phyloP scores from a whole-genome alignment of 1,140 invertebrate species.

The Wasmannia auropunctata region DNA sequence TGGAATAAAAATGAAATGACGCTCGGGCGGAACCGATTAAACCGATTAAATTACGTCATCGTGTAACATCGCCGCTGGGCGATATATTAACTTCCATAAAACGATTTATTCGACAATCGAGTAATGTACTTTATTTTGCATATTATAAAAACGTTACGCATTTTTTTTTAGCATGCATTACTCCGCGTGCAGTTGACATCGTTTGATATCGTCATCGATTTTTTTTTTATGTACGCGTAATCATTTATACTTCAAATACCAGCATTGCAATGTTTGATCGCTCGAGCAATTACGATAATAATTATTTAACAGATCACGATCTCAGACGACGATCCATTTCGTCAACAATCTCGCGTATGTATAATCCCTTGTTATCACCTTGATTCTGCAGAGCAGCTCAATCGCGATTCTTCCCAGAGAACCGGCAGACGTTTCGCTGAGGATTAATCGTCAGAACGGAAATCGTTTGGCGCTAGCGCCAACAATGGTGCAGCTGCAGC shows the following conservation, averaged over 20 bases:
- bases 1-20: slow-evolving; percentile 30
- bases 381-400: neutral
- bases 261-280: neutral
- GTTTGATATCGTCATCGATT: neutral
- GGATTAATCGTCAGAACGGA: slow-evolving; percentile 71
- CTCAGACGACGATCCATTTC: neutral
- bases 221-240: neutral
- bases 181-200: neutral
- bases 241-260: neutral
- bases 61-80: neutral
- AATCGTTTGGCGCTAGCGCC: slow-evolving; percentile 64
- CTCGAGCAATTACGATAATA: neutral
- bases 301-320: neutral
- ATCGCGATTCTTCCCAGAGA: slow-evolving; percentile 28
- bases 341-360: neutral
- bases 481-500: slow-evolving; percentile 55
- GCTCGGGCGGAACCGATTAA: slow-evolving; percentile 20
- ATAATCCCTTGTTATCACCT: neutral
- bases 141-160: slow-evolving; percentile 11
- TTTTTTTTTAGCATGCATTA: neutral
- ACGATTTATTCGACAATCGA: slow-evolving; percentile 48
- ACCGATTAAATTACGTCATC: slow-evolving; percentile 34
- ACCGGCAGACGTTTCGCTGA: slow-evolving; percentile 40
- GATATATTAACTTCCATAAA: slow-evolving; percentile 32
- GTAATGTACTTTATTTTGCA: neutral